phyloP scores from a whole-genome alignment of 2,113 vertebrate genomes.

The Tenebrosternarchus preto region DNA sequence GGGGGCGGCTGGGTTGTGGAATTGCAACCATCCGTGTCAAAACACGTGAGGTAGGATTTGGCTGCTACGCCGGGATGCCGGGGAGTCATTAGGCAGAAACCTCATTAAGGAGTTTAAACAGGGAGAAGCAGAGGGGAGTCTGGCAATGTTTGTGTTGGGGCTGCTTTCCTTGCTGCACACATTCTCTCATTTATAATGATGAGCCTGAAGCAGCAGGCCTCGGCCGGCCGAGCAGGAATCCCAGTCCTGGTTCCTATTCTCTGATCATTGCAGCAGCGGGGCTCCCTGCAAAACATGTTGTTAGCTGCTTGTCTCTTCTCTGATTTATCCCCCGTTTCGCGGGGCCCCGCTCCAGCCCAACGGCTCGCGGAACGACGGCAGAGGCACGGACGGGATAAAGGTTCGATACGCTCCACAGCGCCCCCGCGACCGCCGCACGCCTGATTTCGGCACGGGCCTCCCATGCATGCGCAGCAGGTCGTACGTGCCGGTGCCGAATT shows the following conservation, averaged over 20 bases:
- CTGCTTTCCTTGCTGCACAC: background rate
- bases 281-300: slow-evolving; percentile 35
- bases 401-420: no score
- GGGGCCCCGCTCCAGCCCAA: slow-evolving; percentile 22
- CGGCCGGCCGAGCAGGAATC: slow-evolving; percentile 21
- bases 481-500: no score
- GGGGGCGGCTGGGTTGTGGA: background rate
- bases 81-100: slow-evolving; percentile 46
- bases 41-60: slow-evolving; percentile 25
- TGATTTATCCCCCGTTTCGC: slow-evolving; percentile 43
- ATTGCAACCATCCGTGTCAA: slow-evolving; percentile 1
- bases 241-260: slow-evolving; percentile 3
- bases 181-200: slow-evolving; percentile 34
- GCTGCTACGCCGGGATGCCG: slow-evolving; percentile 20
- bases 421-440: no score
- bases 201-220: slow-evolving; percentile 43
- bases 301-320: slow-evolving; percentile 32
- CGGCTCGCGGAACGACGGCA: background rate
- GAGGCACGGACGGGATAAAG: no score
- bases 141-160: slow-evolving; percentile 38
- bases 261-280: slow-evolving; percentile 48
- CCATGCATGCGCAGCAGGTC: no score
- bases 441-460: no score
- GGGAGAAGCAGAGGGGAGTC: slow-evolving; percentile 38
- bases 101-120: slow-evolving; percentile 55